A percentile compares a stretch with the other conserved stretches of the same genome.
Evolutionary conservation across 2,113 vertebrate species (phyloP).

Genomic region (Rissa tridactyla): DNA sequence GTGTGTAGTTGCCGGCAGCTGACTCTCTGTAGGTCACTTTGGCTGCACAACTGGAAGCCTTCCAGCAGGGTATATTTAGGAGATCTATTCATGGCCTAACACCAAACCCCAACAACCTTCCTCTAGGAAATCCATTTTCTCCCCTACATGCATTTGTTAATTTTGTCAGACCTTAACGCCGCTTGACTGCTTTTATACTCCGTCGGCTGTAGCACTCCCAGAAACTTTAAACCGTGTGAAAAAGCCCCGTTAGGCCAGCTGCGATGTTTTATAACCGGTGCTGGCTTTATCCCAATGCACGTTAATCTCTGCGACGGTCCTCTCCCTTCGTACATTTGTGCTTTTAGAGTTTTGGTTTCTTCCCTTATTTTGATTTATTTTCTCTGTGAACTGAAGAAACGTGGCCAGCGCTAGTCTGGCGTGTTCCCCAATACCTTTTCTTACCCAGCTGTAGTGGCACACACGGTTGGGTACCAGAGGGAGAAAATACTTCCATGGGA

Average conservation of each 20-base stretch:
- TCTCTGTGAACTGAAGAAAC: background rate
- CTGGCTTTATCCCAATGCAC: background rate
- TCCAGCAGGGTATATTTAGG: background rate
- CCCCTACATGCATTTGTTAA: background rate
- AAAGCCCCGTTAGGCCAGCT: background rate
- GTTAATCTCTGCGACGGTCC: background rate
- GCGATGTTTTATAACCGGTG: background rate
- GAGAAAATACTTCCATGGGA: background rate
- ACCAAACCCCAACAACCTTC: background rate
- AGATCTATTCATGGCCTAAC: background rate
- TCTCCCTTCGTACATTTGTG: background rate
- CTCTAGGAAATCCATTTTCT: background rate
- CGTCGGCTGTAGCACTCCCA: background rate
- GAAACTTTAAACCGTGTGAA: background rate
- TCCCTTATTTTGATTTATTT: background rate
- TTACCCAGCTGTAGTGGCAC: background rate
- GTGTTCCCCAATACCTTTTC: background rate
- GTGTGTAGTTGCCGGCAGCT: no score
- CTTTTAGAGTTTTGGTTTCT: background rate
- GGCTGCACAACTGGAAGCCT: background rate
- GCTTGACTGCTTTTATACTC: background rate
- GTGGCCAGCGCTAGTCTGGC: background rate
- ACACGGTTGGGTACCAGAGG: background rate
- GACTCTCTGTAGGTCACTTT: background rate
- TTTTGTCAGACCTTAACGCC: background rate